Conservation (phyloP, 2,797 vertebrate genomes). For the Varecia variegata region DNA sequence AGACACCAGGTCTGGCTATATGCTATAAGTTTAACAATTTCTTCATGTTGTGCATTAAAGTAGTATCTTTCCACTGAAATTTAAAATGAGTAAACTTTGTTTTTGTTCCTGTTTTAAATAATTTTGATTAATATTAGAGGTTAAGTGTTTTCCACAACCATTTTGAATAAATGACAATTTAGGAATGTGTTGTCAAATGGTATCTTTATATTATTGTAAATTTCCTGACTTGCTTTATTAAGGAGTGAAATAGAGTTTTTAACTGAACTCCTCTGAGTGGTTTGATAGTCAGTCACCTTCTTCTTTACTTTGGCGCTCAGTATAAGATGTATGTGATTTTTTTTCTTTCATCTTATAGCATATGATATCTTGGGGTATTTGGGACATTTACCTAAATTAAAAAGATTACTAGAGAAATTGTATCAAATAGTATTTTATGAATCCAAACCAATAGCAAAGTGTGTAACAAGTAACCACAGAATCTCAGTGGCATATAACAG, state of each 20-base stretch:
- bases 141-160: not conserved
- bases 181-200: not conserved
- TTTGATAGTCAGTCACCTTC: not conserved
- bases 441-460: not conserved
- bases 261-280: not conserved
- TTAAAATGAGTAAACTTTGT: not conserved
- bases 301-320: not conserved
- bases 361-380: not conserved
- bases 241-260: not conserved
- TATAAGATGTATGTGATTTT: not conserved
- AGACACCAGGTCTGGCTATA: not conserved
- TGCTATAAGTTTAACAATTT: slow-evolving; percentile 20
- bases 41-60: not conserved
- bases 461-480: not conserved
- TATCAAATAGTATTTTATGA: not conserved
- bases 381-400: not conserved
- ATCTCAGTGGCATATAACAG: not conserved
- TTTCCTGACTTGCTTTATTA: not conserved
- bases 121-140: not conserved
- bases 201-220: not conserved
- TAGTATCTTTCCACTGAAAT: slow-evolving; percentile 27
- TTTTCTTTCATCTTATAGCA: not conserved
- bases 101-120: slow-evolving; percentile 10
- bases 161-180: not conserved
- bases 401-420: not conserved